These are phyloP conservation scores for Percina caprodes DNA, from an alignment of 2,113 vertebrate species.

Conservation along the genomic window DNA sequence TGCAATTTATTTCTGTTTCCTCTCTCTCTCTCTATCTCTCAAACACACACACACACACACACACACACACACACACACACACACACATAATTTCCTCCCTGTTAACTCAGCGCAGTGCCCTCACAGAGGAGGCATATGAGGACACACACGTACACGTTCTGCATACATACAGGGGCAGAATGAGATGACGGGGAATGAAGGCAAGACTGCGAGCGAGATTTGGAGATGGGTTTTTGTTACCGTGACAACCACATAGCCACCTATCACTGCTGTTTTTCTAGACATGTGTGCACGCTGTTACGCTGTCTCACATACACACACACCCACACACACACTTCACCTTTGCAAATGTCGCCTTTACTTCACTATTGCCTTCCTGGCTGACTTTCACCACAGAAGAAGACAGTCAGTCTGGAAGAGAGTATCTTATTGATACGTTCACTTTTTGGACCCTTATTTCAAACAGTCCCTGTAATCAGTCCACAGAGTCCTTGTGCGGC, in stretches of 20 bases:
- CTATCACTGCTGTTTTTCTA: slow-evolving; percentile 31
- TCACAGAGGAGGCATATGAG: slow-evolving; percentile 55
- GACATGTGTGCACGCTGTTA: neutral
- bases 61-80: slow-evolving; percentile 3
- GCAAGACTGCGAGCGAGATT: slow-evolving; percentile 4
- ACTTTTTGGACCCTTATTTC: neutral
- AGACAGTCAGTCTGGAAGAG: neutral
- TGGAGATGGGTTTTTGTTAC: slow-evolving; percentile 58
- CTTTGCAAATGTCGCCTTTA: slow-evolving; percentile 51
- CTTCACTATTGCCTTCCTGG: slow-evolving; percentile 9
- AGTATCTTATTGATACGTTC: neutral
- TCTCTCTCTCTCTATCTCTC: slow-evolving; percentile 20
- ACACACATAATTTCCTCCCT: slow-evolving; percentile 26
- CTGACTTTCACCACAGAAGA: slow-evolving; percentile 5
- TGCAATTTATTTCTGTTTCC: slow-evolving; percentile 74
- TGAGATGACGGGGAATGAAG: slow-evolving; percentile 29
- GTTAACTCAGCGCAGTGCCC: slow-evolving; percentile 38
- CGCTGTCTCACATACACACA: neutral
- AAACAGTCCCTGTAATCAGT: neutral
- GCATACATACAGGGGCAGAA: slow-evolving; percentile 39
- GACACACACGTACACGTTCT: slow-evolving; percentile 37
- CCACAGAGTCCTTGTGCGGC: neutral
- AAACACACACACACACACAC: slow-evolving; percentile 1
- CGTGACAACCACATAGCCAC: slow-evolving; percentile 60
- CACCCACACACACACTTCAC: slow-evolving; percentile 11